Conservation (phyloP, 2,113 vertebrate genomes). For the Phrynocephalus versicolor region DNA sequence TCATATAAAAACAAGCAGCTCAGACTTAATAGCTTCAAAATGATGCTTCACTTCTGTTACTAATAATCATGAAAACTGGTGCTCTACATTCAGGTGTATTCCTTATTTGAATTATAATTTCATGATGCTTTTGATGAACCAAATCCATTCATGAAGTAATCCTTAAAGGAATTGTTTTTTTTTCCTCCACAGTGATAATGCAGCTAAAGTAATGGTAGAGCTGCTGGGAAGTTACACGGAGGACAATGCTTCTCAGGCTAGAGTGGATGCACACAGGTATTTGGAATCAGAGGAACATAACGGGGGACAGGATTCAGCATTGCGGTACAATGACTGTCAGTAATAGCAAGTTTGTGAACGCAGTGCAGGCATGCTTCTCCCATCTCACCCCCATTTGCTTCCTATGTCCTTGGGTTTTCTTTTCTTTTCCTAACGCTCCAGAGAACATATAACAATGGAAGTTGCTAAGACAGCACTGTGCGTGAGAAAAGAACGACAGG, state of each 20-base stretch:
- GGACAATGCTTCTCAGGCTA: constrained; percentile 96
- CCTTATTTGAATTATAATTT: constrained; percentile 56
- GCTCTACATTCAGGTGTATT: constrained; percentile 50
- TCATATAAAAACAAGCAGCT: constrained; percentile 56
- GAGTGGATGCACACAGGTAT: constrained; percentile 96
- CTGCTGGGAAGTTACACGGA: constrained; percentile 97
- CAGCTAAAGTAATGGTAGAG: constrained; percentile 99
- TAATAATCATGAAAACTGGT: constrained; percentile 45
- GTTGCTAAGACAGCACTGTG: background rate
- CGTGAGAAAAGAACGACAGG: background rate
- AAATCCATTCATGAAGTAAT: constrained; percentile 38
- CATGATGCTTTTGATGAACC: constrained; percentile 55
- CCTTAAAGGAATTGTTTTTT: constrained; percentile 32
- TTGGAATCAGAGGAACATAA: background rate
- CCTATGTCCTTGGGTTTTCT: too few relatives aligned
- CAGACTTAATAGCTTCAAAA: constrained; percentile 58
- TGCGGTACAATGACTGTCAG: background rate
- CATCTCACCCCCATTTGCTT: background rate
- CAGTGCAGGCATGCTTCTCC: background rate
- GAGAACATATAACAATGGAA: too few relatives aligned
- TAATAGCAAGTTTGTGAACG: background rate
- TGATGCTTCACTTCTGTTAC: constrained; percentile 51
- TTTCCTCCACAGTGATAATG: constrained; percentile 81
- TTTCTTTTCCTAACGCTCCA: background rate
- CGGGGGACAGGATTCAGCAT: constrained; percentile 6